Evolutionary conservation across 1,140 invertebrate genomes (phyloP).

Genomic region (Meloidogyne hapla): DNA sequence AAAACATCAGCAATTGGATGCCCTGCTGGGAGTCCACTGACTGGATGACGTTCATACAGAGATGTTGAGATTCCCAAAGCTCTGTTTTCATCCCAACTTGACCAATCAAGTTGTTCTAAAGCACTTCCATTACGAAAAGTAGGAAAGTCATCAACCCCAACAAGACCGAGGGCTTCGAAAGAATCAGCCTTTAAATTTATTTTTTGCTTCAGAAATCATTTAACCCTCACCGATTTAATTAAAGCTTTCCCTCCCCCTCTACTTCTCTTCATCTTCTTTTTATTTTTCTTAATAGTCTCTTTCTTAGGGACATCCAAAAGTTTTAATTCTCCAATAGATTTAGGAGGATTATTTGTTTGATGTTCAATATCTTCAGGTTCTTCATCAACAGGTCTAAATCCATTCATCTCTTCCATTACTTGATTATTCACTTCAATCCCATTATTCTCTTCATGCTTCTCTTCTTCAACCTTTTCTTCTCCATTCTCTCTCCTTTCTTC

Average conservation of each 20-base stretch:
- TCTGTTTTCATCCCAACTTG: slow-evolving; percentile 63
- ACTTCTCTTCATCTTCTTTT: neutral
- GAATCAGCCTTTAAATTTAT: neutral
- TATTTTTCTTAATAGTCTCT: neutral
- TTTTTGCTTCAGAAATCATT: neutral
- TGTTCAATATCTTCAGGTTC: neutral
- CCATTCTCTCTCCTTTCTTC: neutral
- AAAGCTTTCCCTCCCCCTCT: neutral
- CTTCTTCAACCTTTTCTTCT: slow-evolving; percentile 47
- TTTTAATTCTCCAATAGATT: neutral
- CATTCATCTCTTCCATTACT: neutral
- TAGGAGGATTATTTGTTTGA: neutral
- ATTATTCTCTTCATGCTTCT: neutral
- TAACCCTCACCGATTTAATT: neutral
- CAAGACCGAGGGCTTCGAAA: neutral
- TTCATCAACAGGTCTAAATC: neutral
- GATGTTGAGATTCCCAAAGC: slow-evolving; percentile 74
- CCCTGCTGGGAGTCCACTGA: slow-evolving; percentile 74
- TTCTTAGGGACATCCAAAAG: neutral
- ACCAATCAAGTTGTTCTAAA: neutral
- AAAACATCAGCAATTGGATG: slow-evolving; percentile 87
- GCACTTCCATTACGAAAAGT: neutral
- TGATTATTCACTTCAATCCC: neutral
- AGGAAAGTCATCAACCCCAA: neutral
- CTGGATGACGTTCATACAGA: slow-evolving; percentile 78